Base-by-base conservation (phyloP, 2,113 vertebrate species). In the Erpornis zantholeuca region DNA sequence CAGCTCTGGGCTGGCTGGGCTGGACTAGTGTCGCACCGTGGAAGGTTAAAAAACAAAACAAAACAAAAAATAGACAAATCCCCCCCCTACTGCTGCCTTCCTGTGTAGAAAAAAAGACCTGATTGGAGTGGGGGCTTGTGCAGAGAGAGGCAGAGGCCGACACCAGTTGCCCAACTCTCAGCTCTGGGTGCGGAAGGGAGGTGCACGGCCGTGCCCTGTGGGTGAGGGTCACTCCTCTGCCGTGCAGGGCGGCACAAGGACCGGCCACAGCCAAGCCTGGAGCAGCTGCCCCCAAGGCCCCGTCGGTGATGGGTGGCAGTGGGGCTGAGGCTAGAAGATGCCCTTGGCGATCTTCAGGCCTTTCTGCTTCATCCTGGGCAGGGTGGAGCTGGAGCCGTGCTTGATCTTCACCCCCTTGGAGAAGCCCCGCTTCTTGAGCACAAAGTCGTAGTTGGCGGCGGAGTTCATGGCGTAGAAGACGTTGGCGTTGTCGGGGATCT, bases 401-500 rank as follows among this genome's bases (percentile, higher is more conserved):
- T 99, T 99, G 92, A 98, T 97, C 42, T 99, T 98, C 36, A 98
- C 86, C 4, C 98, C 98, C 84, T 99, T 98, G 45, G 97, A 96
- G 93, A 98, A 97, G 82, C 99, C 98, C 11, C 99, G 98, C 96
- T 98, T 99, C 98, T 99, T 99, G 61, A 99, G 98, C 85, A 99
- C 98, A 1, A 99, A 99, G 98, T 99, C 99, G 1, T 99, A 99
- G 98, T 99, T 99, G 98, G 99, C 99, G 0, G 99, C 98, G 0
- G 99, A 99, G 98, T 99, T 99, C 99, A 99, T 99, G 97, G 99
- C 99, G 2, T 99, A 99, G 98, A 99, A 99, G 88, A 99, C 99
- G 0, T 99, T 99, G 97, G 99, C 99, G 0, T 99, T 99, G 97
- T 99, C 99, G 0, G 99, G 99, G 94, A 99, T 99, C 85, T 99